Conservation (phyloP, 2,797 vertebrate genomes). For the Microhierax caerulescens region DNA sequence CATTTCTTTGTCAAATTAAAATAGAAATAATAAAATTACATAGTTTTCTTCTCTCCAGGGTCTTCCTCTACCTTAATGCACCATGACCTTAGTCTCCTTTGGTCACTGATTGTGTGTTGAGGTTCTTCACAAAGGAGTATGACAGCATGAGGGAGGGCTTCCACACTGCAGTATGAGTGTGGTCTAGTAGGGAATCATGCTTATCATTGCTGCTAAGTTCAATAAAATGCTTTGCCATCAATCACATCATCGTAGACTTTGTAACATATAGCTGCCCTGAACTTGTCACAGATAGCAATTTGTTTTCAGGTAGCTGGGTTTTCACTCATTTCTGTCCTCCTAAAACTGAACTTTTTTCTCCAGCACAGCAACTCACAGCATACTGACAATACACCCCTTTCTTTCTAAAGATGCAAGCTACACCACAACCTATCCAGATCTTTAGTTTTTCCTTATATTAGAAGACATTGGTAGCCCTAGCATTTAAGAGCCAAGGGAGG, state of each 20-base stretch:
- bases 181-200: neutral
- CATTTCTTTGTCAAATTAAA: neutral
- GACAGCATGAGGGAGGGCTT: neutral
- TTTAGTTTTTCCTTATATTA: neutral
- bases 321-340: neutral
- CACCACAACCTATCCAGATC: neutral
- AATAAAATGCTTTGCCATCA: neutral
- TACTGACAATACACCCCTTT: neutral
- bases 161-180: neutral
- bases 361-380: neutral
- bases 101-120: neutral
- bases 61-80: neutral
- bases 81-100: neutral
- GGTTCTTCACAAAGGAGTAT: neutral
- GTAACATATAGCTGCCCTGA: neutral
- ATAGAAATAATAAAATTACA: neutral
- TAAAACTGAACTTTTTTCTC: neutral
- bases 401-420: neutral
- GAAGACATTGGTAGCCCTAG: neutral
- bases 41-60: neutral
- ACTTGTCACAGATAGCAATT: neutral
- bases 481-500: neutral
- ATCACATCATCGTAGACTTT: neutral
- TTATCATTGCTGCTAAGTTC: neutral
- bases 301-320: neutral